Evolutionary conservation across 2,888 invertebrate genomes (phyloP), one percentile per base, ranked within the genome.

Genomic region (Druceiella hillmani): DNA sequence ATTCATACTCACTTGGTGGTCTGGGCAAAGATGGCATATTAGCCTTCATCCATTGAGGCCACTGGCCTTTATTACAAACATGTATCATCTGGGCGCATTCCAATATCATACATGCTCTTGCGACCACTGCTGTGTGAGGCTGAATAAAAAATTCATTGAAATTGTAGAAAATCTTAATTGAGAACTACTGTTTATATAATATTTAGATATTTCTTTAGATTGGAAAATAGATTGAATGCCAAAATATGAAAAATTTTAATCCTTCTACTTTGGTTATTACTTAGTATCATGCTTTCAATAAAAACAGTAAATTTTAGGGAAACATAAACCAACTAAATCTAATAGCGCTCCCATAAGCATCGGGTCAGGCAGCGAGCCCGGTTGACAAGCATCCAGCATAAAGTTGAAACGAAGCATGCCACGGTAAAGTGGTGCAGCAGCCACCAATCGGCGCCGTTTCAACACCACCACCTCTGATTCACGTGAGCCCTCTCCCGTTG

Each of bases 31-130:
- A 92, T 46, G 91, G 65, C 7, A 84, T 75, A 51, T 86, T 88
- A 5, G 90, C 79, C 62, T 93, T 93, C 79, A 97, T 88, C 97
- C 99, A 99, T 37, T 85, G 81, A 0, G 99, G 98, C 99, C 99
- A 99, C 51, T 94, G 92, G 0, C 97, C 97, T 57, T 91, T 90
- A 62, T 98, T 99, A 62, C 99, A 99, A 48, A 91, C 83, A 57
- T 98, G 95, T 2, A 99, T 97, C 51, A 98, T 87, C 59, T 95
- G 87, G 0, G 95, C 87, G 61, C 97, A 97, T 64, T 99, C 99
- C 43, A 99, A 63, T 4, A 98, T 66, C 36, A 98, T 77, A 0
- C 91, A 84, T 3, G 99, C 98, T 56, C 97, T 74, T 1, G 94
- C 82, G 0, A 97, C 86, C 1, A 98, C 83, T 0, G 98, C 94